phyloP scores from a whole-genome alignment of 2,113 vertebrate genomes.

The Cyrtonyx montezumae region DNA sequence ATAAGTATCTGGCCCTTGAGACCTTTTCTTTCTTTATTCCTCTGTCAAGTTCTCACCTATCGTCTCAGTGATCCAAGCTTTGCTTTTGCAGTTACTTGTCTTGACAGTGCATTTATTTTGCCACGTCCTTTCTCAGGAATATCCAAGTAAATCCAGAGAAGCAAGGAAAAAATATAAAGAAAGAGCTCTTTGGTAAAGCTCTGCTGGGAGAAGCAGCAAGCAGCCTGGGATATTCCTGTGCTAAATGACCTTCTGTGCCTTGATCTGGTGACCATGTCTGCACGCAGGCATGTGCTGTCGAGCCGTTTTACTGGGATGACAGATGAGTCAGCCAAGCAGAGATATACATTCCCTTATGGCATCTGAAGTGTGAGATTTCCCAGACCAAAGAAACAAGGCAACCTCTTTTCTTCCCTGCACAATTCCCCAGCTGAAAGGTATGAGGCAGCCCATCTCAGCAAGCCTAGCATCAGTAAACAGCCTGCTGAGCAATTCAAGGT shows the following conservation, averaged over 20 bases:
- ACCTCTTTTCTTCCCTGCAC: neutral
- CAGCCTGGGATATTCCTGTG: neutral
- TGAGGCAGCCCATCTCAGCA: neutral
- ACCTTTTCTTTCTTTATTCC: neutral
- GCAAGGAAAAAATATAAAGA: neutral
- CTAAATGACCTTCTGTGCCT: neutral
- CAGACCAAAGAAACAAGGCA: neutral
- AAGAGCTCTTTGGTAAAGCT: neutral
- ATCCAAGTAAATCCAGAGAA: neutral
- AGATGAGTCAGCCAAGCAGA: conserved; percentile 1
- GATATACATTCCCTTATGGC: neutral
- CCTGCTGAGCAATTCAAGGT: neutral
- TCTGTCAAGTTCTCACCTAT: neutral
- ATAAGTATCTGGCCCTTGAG: neutral
- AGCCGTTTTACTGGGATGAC: neutral
- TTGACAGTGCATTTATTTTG: neutral
- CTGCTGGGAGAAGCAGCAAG: neutral
- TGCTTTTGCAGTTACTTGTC: neutral
- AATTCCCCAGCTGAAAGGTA: neutral
- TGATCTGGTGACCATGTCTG: neutral
- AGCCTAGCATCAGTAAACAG: neutral
- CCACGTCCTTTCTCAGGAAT: neutral
- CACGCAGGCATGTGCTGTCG: neutral
- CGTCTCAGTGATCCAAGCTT: neutral
- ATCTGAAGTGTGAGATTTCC: neutral